Evolutionary conservation across 2,888 invertebrate genomes (phyloP).

Genomic region (Stenurella melanura): DNA sequence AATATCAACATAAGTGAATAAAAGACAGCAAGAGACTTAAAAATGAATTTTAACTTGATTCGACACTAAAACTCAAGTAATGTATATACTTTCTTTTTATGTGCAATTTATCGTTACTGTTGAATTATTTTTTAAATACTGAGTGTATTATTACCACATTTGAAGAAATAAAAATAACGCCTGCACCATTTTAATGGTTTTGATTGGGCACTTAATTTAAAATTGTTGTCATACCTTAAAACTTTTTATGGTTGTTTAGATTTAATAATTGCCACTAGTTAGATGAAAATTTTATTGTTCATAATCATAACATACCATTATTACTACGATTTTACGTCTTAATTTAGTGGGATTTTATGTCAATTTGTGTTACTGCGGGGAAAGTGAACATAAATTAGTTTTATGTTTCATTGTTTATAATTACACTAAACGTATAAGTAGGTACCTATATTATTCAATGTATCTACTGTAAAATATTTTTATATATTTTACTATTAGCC

Average conservation of each 20-base stretch:
- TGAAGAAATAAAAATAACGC: slow-evolving; percentile 22
- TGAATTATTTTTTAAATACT: not conserved
- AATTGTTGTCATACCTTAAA: slow-evolving; percentile 34
- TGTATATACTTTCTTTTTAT: not conserved
- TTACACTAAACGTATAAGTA: slow-evolving; percentile 5
- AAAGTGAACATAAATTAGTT: slow-evolving; percentile 37
- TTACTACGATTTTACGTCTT: slow-evolving; percentile 45
- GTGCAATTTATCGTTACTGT: not conserved
- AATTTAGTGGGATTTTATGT: slow-evolving; percentile 41
- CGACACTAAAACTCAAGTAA: not conserved
- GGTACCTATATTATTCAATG: not conserved
- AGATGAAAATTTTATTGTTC: slow-evolving; percentile 47
- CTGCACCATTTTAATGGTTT: slow-evolving; percentile 18
- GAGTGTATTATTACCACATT: slow-evolving; percentile 2
- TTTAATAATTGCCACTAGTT: slow-evolving; percentile 43
- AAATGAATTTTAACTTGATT: not conserved
- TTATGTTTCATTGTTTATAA: slow-evolving; percentile 29
- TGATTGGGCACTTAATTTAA: slow-evolving; percentile 34
- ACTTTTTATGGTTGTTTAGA: slow-evolving; percentile 37
- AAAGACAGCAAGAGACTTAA: not conserved
- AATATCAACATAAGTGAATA: not conserved
- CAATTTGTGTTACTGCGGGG: slow-evolving; percentile 34
- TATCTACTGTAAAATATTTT: slow-evolving; percentile 2
- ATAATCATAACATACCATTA: slow-evolving; percentile 45
- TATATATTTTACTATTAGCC: not conserved